These are phyloP conservation scores for Acromyrmex charruanus DNA, from an alignment of 1,140 invertebrate species.

Conservation along the genomic window DNA sequence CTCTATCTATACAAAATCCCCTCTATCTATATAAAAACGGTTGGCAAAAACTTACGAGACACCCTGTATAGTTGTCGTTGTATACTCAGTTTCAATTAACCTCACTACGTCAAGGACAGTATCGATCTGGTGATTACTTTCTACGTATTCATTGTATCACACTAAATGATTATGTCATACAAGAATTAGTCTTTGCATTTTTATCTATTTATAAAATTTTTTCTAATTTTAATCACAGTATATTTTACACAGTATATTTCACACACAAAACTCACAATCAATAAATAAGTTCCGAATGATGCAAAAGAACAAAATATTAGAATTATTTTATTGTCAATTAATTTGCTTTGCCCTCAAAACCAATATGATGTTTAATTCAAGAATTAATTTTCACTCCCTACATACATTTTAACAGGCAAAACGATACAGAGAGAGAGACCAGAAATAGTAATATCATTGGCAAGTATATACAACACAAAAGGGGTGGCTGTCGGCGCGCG, in stretches of 20 bases:
- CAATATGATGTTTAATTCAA: background rate
- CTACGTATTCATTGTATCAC: background rate
- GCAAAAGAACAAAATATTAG: background rate
- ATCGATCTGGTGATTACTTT: slow-evolving; percentile 59
- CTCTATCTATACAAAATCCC: no score
- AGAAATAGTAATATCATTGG: slow-evolving; percentile 60
- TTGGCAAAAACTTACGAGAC: no score
- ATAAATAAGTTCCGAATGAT: background rate
- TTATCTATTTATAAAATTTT: background rate
- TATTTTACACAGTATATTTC: background rate
- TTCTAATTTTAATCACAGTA: background rate
- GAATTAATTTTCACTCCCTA: slow-evolving; percentile 10
- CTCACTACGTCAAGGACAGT: slow-evolving; percentile 31
- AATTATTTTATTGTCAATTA: background rate
- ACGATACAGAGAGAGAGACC: background rate
- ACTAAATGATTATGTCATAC: background rate
- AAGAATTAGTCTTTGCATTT: background rate
- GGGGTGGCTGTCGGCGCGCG: slow-evolving; percentile 74
- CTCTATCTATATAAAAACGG: no score
- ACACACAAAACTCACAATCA: background rate
- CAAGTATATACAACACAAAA: slow-evolving; percentile 49
- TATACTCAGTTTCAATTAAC: background rate
- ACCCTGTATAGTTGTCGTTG: background rate
- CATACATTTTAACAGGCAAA: slow-evolving; percentile 47
- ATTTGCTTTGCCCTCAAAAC: background rate